Percentiles rank a stretch among this genome's conserved stretches.
Conservation (phyloP, 2,113 vertebrate species). For the Lepidothrix coronata region DNA sequence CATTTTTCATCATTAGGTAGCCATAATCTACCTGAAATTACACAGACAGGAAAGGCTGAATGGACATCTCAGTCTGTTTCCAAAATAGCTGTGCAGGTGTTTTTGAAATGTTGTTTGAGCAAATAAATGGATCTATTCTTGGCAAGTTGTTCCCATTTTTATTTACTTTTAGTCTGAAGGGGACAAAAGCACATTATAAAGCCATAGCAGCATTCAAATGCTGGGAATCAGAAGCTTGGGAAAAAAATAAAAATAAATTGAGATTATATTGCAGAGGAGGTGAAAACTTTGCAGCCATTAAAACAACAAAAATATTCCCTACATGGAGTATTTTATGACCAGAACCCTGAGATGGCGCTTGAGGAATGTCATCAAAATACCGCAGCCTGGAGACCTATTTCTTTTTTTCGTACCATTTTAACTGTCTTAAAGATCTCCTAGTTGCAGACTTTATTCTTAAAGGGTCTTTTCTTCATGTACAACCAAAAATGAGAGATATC, state of each 20-base stretch:
- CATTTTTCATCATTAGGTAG: background rate
- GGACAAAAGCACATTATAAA: slow-evolving; percentile 2
- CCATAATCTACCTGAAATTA: background rate
- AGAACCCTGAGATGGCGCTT: background rate
- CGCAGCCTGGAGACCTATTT: background rate
- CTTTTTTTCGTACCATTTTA: background rate
- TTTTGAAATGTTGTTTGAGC: background rate
- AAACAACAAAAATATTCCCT: background rate
- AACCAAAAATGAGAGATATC: background rate
- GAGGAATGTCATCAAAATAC: background rate
- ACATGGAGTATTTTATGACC: background rate
- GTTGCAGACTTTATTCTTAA: background rate
- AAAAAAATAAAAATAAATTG: background rate
- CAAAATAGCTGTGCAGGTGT: slow-evolving; percentile 14
- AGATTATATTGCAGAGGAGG: background rate
- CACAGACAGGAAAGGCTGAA: background rate
- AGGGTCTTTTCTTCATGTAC: background rate
- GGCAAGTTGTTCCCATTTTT: background rate
- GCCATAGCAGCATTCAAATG: background rate
- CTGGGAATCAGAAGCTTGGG: background rate
- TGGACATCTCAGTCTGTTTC: background rate
- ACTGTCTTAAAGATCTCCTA: background rate
- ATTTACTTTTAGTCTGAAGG: slow-evolving; percentile 35
- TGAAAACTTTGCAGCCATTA: background rate
- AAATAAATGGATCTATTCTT: background rate